Conservation (phyloP, 2,888 invertebrate genomes). For the Heliconius ismenius region DNA sequence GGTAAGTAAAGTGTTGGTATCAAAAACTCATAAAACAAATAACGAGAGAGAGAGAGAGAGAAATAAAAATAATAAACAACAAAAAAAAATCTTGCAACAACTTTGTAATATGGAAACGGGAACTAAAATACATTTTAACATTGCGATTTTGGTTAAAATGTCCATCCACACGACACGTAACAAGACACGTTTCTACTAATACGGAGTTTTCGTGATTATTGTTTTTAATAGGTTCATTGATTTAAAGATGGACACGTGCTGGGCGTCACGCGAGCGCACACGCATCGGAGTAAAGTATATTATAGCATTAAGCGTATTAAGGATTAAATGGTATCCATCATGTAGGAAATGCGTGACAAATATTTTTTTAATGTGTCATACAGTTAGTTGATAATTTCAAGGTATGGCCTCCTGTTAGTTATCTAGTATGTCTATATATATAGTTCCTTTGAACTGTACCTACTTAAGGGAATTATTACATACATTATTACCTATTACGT, state of each 20-base stretch:
- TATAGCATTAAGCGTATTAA: conserved; percentile 1
- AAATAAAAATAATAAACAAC: background rate
- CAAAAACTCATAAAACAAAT: background rate
- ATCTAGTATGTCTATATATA: no score
- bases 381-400: background rate
- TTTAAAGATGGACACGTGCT: conserved; percentile 33
- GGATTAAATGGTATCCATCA: background rate
- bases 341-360: conserved; percentile 1
- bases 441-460: no score
- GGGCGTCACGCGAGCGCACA: conserved; percentile 26
- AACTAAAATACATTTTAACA: background rate
- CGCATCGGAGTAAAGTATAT: background rate
- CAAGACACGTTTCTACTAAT: conserved; percentile 53
- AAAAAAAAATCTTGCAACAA: background rate
- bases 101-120: background rate
- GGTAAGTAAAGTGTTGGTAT: no score
- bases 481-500: no score
- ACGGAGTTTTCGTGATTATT: conserved; percentile 55
- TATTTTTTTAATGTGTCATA: background rate
- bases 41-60: background rate
- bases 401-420: no score
- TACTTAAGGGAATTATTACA: no score
- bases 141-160: background rate
- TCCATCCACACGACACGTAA: no score
- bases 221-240: conserved; percentile 38